Base-by-base conservation (phyloP, 2,113 vertebrate genomes). In the Syrrhaptes paradoxus region DNA sequence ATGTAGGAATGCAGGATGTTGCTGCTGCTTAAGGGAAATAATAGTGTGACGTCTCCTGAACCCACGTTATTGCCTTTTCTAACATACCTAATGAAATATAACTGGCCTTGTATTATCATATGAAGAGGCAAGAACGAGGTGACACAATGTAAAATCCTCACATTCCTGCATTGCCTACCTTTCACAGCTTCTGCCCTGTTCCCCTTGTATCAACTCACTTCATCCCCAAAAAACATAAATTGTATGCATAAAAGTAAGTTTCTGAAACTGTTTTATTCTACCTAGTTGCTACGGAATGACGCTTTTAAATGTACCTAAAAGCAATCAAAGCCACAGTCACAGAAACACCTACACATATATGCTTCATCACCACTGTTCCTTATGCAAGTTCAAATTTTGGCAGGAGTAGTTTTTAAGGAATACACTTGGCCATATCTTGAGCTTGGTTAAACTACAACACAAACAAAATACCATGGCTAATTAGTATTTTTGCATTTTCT, bases 321-420 rank as follows among this genome's bases (percentile, higher is more conserved):
- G 90, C 73, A 94, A 36, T 45, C 46, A 21, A 73, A 89, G 36
- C 57, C 41, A 61, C 61, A 82, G 81, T 59, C 81, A 89, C 59
- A 77, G 59, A 46, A 88, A 57, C 92, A 90, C 88, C 90, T 87
- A 90, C 75, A 66, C 17, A 17, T 75, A 55, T 2, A 65, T 1
- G 3, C 31, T 90, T 91, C 67, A 85, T 41, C 85, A 86, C 15
- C 2, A 4, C 34, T 72, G 11, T 24, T 45, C n/a, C 55, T 96
- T 94, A 95, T 17, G 31, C 49, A 95, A 97, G 46, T 41, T 62
- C 31, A 55, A 36, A 88, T 92, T 90, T 83, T 88, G 79, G 45
- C 59, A 90, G 70, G 16, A 92, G 28, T 11, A 65, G 24, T 58
- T 91, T 58, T 31, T 17, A 63, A 59, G 11, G 7, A 73, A 52